phyloP scores from a whole-genome alignment of 2,113 vertebrate species.

The Ibidorhyncha struthersii region DNA sequence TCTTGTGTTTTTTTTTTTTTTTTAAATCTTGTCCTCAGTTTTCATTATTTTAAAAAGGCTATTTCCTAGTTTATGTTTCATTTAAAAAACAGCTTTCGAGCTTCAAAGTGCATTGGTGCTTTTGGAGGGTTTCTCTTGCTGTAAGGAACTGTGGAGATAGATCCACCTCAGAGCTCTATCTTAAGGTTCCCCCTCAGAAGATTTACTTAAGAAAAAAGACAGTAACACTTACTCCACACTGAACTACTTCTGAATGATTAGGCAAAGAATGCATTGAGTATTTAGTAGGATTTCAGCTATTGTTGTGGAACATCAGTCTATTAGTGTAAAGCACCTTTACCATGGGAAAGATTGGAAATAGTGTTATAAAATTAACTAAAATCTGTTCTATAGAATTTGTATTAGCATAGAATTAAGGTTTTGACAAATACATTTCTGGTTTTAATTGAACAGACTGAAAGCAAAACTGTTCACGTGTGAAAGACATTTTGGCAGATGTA shows the following conservation, averaged over 20 bases:
- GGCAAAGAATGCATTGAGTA: not conserved
- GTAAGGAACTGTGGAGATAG: not conserved
- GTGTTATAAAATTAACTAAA: not conserved
- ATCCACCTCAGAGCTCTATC: not conserved
- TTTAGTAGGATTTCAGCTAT: not conserved
- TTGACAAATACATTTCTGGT: slow-evolving; percentile 7
- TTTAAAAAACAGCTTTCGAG: not conserved
- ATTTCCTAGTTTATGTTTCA: not conserved
- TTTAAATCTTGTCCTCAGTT: not conserved
- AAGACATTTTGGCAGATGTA: slow-evolving; percentile 4
- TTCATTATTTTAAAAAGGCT: not conserved
- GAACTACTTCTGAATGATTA: not conserved
- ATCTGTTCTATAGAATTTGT: not conserved
- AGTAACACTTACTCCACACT: not conserved
- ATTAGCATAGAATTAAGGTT: not conserved
- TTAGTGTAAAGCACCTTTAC: not conserved
- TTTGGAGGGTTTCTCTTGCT: not conserved
- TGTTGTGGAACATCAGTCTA: not conserved
- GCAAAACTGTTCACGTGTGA: not conserved
- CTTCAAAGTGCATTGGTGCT: not conserved
- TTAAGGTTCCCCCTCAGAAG: not conserved
- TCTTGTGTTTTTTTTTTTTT: not conserved
- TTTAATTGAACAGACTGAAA: slow-evolving; percentile 38
- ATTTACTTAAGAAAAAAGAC: not conserved
- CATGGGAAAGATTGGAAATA: not conserved